These are phyloP conservation scores for Rafetus swinhoei DNA, from an alignment of 2,113 vertebrate genomes.

Conservation along the genomic window DNA sequence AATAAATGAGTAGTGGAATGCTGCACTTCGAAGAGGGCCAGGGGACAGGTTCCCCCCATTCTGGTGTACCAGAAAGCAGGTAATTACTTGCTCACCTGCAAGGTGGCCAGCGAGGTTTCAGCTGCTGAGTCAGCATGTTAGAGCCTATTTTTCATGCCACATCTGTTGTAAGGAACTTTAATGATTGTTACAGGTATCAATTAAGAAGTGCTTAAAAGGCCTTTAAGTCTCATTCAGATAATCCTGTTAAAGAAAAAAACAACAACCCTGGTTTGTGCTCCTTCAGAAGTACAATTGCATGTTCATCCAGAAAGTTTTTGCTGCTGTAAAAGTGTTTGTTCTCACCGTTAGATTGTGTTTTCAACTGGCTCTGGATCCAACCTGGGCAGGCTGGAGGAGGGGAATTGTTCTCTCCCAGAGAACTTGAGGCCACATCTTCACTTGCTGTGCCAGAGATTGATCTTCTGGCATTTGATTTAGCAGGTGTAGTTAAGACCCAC, in stretches of 20 bases:
- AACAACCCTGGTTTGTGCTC: neutral
- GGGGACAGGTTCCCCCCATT: fast-evolving
- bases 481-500: no score
- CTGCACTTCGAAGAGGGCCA: fast-evolving
- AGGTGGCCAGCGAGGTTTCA: fast-evolving
- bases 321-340: neutral
- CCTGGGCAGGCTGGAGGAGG: fast-evolving
- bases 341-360: neutral
- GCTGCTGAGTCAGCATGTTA: neutral
- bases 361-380: fast-evolving
- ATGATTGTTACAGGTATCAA: neutral
- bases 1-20: fast-evolving
- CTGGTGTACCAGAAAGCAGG: fast-evolving
- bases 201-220: neutral
- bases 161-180: neutral
- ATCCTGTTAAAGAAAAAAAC: neutral
- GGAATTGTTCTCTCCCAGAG: fast-evolving
- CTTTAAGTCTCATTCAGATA: neutral
- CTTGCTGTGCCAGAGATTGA: no score
- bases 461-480: no score
- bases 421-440: no score
- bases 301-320: neutral
- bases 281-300: neutral
- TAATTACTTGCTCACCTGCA: neutral
- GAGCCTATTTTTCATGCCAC: fast-evolving